Evolutionary conservation across 2,113 vertebrate species (phyloP).

Genomic region (Catagonus wagneri): DNA sequence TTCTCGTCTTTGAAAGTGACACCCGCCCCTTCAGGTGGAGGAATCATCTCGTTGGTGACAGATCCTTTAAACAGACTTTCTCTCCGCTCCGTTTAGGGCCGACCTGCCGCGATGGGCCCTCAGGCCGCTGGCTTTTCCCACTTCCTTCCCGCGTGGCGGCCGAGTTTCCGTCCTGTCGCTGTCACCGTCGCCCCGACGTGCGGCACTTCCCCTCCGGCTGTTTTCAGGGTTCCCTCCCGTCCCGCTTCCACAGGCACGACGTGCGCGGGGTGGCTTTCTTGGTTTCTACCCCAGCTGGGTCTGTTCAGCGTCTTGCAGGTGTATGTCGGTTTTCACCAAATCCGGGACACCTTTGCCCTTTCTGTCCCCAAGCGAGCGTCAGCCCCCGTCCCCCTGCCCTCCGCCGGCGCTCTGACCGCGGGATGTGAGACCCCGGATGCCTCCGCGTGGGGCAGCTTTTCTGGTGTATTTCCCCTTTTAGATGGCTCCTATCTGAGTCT

Average conservation of each 20-base stretch:
- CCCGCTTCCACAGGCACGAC: rapidly evolving
- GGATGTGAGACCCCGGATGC: rapidly evolving
- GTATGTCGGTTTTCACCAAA: rapidly evolving
- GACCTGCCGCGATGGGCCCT: rapidly evolving
- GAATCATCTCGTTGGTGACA: no score
- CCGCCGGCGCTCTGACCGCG: rapidly evolving
- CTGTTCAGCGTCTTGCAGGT: rapidly evolving
- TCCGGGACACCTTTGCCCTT: background rate
- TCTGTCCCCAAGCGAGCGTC: background rate
- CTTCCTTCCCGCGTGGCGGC: rapidly evolving
- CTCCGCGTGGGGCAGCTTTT: background rate
- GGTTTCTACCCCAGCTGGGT: no score
- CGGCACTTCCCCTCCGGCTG: no score
- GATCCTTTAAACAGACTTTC: background rate
- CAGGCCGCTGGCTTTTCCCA: rapidly evolving
- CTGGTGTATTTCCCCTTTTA: background rate
- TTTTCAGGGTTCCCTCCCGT: background rate
- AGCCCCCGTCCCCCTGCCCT: no score
- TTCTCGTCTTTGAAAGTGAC: no score
- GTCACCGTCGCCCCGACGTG: no score
- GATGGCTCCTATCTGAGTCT: rapidly evolving
- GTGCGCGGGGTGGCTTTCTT: background rate
- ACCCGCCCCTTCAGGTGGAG: background rate
- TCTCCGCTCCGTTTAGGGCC: background rate
- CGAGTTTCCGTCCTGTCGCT: rapidly evolving